These are phyloP conservation scores for Tokudaia muenninki DNA, from an alignment of 2,797 vertebrate species.

Conservation along the genomic window DNA sequence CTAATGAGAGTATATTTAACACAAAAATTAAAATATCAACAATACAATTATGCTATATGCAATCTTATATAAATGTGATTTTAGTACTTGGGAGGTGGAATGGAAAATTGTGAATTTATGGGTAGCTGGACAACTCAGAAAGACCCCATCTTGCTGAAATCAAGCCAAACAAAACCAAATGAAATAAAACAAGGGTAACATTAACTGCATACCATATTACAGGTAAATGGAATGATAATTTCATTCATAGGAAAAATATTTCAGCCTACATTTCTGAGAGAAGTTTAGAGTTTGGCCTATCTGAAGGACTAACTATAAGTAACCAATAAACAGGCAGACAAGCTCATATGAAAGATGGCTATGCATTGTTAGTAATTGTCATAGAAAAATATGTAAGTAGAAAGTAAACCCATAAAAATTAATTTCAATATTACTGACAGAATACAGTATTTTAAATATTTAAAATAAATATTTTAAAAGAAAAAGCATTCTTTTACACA, in stretches of 20 bases:
- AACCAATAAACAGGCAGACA: neutral
- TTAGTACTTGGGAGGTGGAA: neutral
- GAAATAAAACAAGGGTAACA: neutral
- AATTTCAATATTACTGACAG: neutral
- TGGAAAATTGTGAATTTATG: neutral
- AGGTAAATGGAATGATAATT: neutral
- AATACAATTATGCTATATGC: neutral
- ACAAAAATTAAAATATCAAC: neutral
- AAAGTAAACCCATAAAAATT: slow-evolving; percentile 3
- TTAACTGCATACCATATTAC: neutral
- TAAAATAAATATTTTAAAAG: neutral
- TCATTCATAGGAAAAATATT: neutral
- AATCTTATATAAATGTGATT: neutral
- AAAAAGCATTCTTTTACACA: neutral
- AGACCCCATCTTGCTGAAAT: neutral
- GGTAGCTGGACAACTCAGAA: neutral
- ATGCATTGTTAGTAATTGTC: neutral
- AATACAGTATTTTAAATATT: neutral
- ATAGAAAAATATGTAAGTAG: neutral
- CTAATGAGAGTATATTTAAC: neutral
- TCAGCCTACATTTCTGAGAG: neutral
- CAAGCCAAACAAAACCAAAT: neutral
- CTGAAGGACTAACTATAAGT: neutral
- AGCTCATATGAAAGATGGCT: neutral
- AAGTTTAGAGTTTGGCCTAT: neutral